phyloP scores from a whole-genome alignment of 2,888 invertebrate genomes.

The Tiphia femorata region DNA sequence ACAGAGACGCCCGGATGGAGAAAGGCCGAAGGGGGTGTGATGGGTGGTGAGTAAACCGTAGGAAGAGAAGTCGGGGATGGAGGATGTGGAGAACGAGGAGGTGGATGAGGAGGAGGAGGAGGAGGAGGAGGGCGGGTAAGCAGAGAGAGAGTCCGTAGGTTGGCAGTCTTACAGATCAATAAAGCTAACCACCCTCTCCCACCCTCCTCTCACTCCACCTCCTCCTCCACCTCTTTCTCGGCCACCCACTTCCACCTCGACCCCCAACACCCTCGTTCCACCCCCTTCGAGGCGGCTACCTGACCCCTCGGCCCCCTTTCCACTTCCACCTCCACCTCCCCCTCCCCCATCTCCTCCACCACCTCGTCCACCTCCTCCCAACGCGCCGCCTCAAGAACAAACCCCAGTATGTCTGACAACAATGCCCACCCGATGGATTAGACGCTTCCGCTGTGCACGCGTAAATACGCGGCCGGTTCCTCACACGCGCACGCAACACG shows the following conservation, averaged over 20 bases:
- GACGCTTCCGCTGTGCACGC: conserved; percentile 53
- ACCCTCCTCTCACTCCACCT: conserved; percentile 40
- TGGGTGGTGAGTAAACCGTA: conserved; percentile 34
- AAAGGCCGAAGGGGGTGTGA: conserved; percentile 25
- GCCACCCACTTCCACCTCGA: too few species aligned
- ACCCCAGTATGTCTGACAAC: conserved; percentile 67
- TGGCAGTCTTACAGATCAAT: conserved; percentile 70
- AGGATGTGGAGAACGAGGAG: conserved; percentile 45
- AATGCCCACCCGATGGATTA: conserved; percentile 63
- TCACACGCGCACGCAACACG: conserved; percentile 9
- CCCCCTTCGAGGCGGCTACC: conserved; percentile 45
- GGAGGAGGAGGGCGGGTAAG: conserved; percentile 48
- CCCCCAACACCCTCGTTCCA: conserved; percentile 45
- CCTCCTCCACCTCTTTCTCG: too few species aligned
- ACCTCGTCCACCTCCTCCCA: conserved; percentile 45
- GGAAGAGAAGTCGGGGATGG: conserved; percentile 49
- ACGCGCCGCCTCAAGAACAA: conserved; percentile 66
- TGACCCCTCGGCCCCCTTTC: conserved; percentile 23
- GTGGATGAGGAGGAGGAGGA: conserved; percentile 42
- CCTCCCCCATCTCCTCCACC: conserved; percentile 47
- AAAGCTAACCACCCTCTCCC: conserved; percentile 67
- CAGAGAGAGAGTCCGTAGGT: conserved; percentile 57
- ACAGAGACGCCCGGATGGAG: conserved; percentile 4
- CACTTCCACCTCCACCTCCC: conserved; percentile 43
- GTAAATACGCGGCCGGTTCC: conserved; percentile 34